Conservation (phyloP, 2,797 vertebrate species). For the Brachyalestes nurse region DNA sequence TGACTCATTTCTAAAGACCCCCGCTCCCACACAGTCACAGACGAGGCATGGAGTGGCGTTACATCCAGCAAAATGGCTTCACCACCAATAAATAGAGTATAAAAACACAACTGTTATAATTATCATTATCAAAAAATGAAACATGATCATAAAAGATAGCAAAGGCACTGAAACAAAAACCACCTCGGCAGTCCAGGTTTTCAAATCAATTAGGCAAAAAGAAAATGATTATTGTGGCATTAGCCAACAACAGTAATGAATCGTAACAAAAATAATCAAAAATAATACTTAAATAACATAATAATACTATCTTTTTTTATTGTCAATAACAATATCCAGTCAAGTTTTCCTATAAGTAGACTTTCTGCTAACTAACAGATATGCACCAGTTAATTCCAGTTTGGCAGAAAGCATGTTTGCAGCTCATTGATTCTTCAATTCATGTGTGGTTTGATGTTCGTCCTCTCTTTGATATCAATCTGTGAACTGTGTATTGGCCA, state of each 20-base stretch:
- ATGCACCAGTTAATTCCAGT: slow-evolving; percentile 94
- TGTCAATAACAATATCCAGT: slow-evolving; percentile 96
- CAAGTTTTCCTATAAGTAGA: slow-evolving; percentile 93
- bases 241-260: slow-evolving; percentile 85
- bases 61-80: slow-evolving; percentile 95
- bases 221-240: slow-evolving; percentile 88
- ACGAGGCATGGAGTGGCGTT: slow-evolving; percentile 69
- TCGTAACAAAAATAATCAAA: slow-evolving; percentile 75
- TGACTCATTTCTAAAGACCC: slow-evolving; percentile 40
- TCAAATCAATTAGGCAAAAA: slow-evolving; percentile 78
- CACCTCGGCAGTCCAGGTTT: slow-evolving; percentile 88
- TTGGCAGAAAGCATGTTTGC: slow-evolving; percentile 84
- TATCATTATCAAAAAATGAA: slow-evolving; percentile 72
- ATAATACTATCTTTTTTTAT: slow-evolving; percentile 82
- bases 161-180: slow-evolving; percentile 89
- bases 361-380: slow-evolving; percentile 89
- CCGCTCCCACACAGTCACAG: slow-evolving; percentile 60
- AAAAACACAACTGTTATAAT: slow-evolving; percentile 77
- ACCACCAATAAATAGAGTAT: slow-evolving; percentile 97
- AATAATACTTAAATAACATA: slow-evolving; percentile 95
- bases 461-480: slow-evolving; percentile 29
- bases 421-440: slow-evolving; percentile 22
- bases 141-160: slow-evolving; percentile 72
- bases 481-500: background rate
- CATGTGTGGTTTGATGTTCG: slow-evolving; percentile 13